Evolutionary conservation across 2,113 vertebrate genomes (phyloP).

Genomic region (Labrus mixtus): DNA sequence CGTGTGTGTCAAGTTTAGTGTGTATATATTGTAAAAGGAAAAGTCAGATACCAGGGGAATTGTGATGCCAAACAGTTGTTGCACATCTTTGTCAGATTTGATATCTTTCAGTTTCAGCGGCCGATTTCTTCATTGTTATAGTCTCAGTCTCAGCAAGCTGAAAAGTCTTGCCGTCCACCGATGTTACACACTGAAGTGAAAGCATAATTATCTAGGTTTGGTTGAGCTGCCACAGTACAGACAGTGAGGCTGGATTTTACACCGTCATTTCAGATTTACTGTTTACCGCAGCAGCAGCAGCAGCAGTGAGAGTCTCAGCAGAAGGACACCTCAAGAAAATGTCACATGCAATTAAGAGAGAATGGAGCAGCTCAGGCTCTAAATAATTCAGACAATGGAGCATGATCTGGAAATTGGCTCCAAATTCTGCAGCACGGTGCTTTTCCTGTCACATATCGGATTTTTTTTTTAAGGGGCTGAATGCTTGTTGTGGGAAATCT

Average conservation of each 20-base stretch:
- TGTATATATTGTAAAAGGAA: no score
- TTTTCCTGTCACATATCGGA: constrained; percentile 32
- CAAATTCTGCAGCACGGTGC: constrained; percentile 62
- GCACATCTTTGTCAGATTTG: constrained; percentile 19
- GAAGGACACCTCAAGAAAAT: constrained; percentile 77
- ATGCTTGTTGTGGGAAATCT: constrained; percentile 13
- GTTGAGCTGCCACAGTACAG: constrained; percentile 13
- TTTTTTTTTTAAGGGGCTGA: background rate
- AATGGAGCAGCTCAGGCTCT: constrained; percentile 61
- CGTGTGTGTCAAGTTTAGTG: no score
- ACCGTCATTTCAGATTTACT: constrained; percentile 68
- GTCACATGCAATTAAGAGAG: constrained; percentile 81
- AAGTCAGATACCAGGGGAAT: background rate
- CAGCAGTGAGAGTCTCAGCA: constrained; percentile 47
- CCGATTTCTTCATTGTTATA: constrained; percentile 19
- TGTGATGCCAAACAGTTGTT: background rate
- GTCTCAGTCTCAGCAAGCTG: constrained; percentile 11
- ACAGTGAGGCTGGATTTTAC: constrained; percentile 40
- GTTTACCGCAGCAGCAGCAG: constrained; percentile 62
- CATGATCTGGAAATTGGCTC: constrained; percentile 66
- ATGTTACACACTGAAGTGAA: background rate
- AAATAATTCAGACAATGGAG: constrained; percentile 82
- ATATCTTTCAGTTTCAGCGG: constrained; percentile 2
- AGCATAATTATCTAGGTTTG: constrained; percentile 32
- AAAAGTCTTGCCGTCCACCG: constrained; percentile 2